Evolutionary conservation across 37 sponge, comb jelly and placozoan genomes (phyloP), one percentile per base, ranked within the genome.

Genomic region (Beroe forskalii): DNA sequence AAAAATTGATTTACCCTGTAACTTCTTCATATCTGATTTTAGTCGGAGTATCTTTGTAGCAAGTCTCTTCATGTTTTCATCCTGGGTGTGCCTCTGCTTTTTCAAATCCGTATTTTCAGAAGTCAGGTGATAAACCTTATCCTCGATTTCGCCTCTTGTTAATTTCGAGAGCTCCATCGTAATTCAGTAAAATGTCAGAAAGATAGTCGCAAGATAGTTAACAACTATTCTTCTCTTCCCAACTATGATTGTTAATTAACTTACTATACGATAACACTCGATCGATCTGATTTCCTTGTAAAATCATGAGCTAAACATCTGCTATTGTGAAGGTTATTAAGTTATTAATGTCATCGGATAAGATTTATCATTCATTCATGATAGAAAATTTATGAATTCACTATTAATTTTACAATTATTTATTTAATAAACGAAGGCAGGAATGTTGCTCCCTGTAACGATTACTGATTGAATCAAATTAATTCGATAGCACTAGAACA

Each of bases 51-150:
- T 80, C 27, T 80, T 80, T 42, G 86, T 80, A 44, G 86, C 86
- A 20, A 80, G 86, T 38, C 86, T 35, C 48, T 80, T 80, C 86
- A 80, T 80, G 14, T 80, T 80, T 37, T 80, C 86, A 80, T 80
- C 86, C 28, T 80, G 86, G 17, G 48, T n/a, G 55, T 23, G 55
- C 17, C 86, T 17, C 55, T 80, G 86, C 27, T 80, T 80, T 25
- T 80, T 80, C 48, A 80, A 48, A 6, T 40, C 86, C n/a, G 86
- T 80, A 37, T 80, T 80, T 48, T 80, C 86, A 39, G 86, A 17
- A 6, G 55, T 80, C 25, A 80, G 30, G 38, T 44, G 40, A 25
- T 80, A 44, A 0, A 80, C 86, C 86, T 80, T 72, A 22, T 72
- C 76, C 76, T 72, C 76, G 6, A 72, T 32, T 1, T 72, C 40